phyloP scores from a whole-genome alignment of 2,888 invertebrate genomes.

The Rotaria sp. region DNA sequence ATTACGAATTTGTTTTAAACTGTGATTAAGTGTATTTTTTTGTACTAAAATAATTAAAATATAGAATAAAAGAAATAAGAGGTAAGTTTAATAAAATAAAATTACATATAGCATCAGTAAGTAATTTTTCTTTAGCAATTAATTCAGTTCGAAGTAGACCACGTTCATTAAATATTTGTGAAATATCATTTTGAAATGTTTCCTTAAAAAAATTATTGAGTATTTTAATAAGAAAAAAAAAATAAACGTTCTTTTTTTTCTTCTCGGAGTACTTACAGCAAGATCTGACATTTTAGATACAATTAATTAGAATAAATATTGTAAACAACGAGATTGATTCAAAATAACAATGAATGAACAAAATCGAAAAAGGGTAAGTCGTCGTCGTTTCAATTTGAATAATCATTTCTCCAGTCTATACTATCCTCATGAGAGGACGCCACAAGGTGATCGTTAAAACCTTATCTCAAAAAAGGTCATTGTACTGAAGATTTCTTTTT shows the following conservation, averaged over 20 bases:
- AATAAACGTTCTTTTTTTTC: no score
- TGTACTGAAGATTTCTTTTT: no score
- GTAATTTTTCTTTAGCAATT: background rate
- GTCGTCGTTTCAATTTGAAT: background rate
- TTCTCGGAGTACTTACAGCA: background rate
- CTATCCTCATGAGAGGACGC: background rate
- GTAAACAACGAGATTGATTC: background rate
- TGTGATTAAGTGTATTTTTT: background rate
- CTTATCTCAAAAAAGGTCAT: no score
- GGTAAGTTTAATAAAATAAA: background rate
- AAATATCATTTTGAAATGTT: constrained; percentile 22
- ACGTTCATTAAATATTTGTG: constrained; percentile 22
- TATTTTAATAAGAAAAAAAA: background rate
- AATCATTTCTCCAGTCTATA: background rate
- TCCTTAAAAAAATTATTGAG: background rate
- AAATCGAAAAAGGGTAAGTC: background rate
- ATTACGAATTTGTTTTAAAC: background rate
- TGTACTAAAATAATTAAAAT: background rate
- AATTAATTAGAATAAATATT: background rate
- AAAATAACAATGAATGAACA: constrained; percentile 6
- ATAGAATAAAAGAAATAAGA: background rate
- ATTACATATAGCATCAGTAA: background rate
- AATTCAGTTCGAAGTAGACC: background rate
- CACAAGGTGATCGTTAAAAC: background rate
- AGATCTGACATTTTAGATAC: background rate